These are phyloP conservation scores for Nasonia oneida DNA, from an alignment of 2,888 invertebrate genomes.

Conservation along the genomic window DNA sequence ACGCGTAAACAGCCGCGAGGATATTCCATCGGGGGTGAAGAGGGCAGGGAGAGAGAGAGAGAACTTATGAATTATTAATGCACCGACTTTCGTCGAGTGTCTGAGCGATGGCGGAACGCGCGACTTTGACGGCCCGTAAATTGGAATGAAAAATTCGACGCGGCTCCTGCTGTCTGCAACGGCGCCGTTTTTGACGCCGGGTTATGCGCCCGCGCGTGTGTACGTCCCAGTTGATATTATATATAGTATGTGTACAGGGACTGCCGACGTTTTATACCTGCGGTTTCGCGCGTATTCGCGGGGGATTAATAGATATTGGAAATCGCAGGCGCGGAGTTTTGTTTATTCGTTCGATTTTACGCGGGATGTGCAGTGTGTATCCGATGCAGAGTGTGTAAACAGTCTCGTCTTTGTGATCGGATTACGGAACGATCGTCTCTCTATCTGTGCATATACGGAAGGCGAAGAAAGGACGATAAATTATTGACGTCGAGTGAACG, in stretches of 20 bases:
- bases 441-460: not conserved
- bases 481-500: not conserved
- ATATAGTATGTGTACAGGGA: not conserved
- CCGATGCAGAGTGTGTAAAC: too few relatives aligned
- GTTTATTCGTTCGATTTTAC: too few relatives aligned
- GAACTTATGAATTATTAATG: constrained; percentile 51
- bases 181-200: not conserved
- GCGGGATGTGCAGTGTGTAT: too few relatives aligned
- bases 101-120: constrained; percentile 76
- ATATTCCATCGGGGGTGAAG: not conserved
- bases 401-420: not conserved
- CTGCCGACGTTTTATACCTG: not conserved
- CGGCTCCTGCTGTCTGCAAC: constrained; percentile 9
- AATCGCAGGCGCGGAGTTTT: too few relatives aligned
- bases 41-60: not conserved
- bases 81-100: constrained; percentile 65
- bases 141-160: constrained; percentile 74
- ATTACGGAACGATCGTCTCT: too few relatives aligned
- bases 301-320: not conserved
- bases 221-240: not conserved
- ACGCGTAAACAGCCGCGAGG: constrained; percentile 48
- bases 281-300: not conserved
- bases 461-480: not conserved
- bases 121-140: constrained; percentile 77
- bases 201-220: not conserved